phyloP scores from a whole-genome alignment of 2,797 vertebrate species.

The Characodon lateralis region DNA sequence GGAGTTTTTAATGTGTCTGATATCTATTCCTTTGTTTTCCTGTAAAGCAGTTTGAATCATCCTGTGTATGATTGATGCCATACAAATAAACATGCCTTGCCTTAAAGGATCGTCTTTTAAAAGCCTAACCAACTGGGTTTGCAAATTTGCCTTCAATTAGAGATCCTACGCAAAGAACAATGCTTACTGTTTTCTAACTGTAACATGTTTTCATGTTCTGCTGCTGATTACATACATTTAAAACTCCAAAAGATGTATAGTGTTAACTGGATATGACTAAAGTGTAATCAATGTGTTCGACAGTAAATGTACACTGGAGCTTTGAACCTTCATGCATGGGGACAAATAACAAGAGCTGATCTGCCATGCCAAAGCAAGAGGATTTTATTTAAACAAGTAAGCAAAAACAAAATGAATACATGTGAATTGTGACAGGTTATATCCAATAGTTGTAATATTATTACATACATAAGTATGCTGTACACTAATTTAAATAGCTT shows the following conservation, averaged over 20 bases:
- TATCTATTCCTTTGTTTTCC: neutral
- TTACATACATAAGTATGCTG: slow-evolving; percentile 61
- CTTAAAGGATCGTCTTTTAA: neutral
- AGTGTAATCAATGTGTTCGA: neutral
- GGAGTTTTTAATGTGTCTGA: neutral
- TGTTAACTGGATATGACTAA: neutral
- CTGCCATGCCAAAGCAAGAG: slow-evolving; percentile 77
- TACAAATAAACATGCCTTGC: neutral
- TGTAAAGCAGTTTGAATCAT: neutral
- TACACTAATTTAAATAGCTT: slow-evolving; percentile 30
- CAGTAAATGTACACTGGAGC: neutral
- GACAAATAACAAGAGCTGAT: neutral
- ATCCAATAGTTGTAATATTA: slow-evolving; percentile 25
- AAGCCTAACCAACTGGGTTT: neutral
- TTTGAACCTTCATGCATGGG: neutral
- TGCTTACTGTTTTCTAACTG: neutral
- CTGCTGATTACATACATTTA: neutral
- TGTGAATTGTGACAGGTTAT: slow-evolving; percentile 28
- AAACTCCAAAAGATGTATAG: neutral
- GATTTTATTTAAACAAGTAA: slow-evolving; percentile 84
- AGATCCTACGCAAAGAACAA: neutral
- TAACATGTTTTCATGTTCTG: neutral
- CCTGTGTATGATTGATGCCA: neutral
- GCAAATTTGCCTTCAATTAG: neutral
- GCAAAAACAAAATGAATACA: slow-evolving; percentile 54